phyloP scores from a whole-genome alignment of 1,140 invertebrate genomes.

The Rhynchophorus ferrugineus region DNA sequence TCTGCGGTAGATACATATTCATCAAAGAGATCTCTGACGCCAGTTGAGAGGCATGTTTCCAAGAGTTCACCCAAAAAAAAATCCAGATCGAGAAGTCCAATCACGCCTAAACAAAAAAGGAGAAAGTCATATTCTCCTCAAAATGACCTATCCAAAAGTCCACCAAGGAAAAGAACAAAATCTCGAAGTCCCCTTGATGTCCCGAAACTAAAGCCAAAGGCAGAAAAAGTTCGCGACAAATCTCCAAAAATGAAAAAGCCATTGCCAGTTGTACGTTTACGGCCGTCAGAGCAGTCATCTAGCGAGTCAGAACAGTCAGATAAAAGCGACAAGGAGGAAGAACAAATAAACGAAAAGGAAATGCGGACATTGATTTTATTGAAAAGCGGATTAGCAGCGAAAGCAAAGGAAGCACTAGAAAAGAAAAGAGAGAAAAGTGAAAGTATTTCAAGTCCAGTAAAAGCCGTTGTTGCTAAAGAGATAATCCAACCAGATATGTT shows the following conservation, averaged over 20 bases:
- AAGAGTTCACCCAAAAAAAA: constrained; percentile 14
- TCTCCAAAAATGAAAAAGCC: constrained; percentile 34
- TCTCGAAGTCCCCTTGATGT: constrained; percentile 6
- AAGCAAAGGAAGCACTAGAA: constrained; percentile 50
- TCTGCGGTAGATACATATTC: not conserved
- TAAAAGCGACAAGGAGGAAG: constrained; percentile 41
- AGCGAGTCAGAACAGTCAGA: constrained; percentile 51
- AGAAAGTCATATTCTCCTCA: not conserved
- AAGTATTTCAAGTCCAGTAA: constrained; percentile 18
- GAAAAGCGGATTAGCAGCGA: constrained; percentile 55
- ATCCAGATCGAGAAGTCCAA: constrained; percentile 13
- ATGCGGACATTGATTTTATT: constrained; percentile 54
- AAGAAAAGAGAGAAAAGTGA: constrained; percentile 40
- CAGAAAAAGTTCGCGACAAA: constrained; percentile 13
- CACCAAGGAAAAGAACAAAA: constrained; percentile 5
- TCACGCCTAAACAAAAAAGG: not conserved
- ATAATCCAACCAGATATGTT: constrained; percentile 32
- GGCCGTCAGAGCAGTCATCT: constrained; percentile 53
- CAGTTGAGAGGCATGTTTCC: not conserved
- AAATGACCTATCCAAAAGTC: constrained; percentile 5
- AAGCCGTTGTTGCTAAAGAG: constrained; percentile 5
- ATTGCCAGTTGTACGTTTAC: constrained; percentile 51
- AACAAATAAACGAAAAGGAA: constrained; percentile 48
- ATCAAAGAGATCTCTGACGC: constrained; percentile 2
- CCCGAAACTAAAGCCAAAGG: constrained; percentile 34